Base-by-base conservation (phyloP, 2,888 invertebrate genomes). In the Euplagia quadripunctaria region DNA sequence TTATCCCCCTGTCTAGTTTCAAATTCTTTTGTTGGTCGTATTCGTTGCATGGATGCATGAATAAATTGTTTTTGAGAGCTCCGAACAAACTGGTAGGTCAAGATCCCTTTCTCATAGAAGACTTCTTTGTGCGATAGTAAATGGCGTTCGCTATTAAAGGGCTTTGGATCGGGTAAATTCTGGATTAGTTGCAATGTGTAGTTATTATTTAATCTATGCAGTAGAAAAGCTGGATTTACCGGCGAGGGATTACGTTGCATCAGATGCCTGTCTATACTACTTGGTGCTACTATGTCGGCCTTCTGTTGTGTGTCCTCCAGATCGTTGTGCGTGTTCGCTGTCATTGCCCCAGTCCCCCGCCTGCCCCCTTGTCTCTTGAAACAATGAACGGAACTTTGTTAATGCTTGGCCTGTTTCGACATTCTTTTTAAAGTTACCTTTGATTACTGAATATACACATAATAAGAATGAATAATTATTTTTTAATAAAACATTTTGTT, bases 41-140 rank as follows among this genome's bases (percentile, higher is more conserved):
- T 91, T 93, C 91, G 93, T 88, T 93, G 93, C 92, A 93, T 92
- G 92, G 92, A 93, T 94, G 94, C 94, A 95, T 94, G 95, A 94
- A 96, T 95, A 94, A 94, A 95, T 95, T 94, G 93, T 94, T 94
- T 93, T 94, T 93, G 90, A 92, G 91, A 94, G 90, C 91, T 92
- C 91, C 88, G 91, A 91, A 92, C 89, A 93, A 95, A 96, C 96
- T 96, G 95, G 95, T 95, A 95, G 94, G 94, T 95, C 95, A 94
- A 94, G 95, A 94, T 94, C 93, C 94, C 92, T 94, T 96, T 95
- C 96, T 96, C 95, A 95, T 95, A 95, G 95, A 95, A 90, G 88
- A 93, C 81, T 89, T 91, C 85, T 94, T 95, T 94, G 94, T 95
- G 89, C 89, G 85, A 92, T 95, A 94, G 94, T 94, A 92, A 94